Percentiles rank a stretch among this genome's conserved stretches.
These are phyloP conservation scores for Epizoanthus stellaris DNA, from an alignment of 92 coral and sea anemone species.

Conservation along the genomic window DNA sequence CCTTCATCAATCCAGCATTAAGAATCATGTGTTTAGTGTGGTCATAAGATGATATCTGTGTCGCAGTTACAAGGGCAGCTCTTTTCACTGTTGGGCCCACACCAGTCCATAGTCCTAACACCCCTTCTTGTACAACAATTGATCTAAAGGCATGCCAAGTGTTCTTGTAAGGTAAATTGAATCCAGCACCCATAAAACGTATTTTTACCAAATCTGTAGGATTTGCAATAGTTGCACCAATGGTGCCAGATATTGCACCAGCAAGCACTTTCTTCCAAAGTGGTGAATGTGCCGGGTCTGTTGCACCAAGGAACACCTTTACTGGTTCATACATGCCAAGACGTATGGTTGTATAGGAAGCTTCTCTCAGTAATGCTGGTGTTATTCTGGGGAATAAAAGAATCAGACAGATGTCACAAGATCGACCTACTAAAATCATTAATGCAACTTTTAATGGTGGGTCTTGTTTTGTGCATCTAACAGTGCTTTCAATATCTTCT, in stretches of 20 bases:
- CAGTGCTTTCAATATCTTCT: no score
- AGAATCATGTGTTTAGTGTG: constrained; percentile 85
- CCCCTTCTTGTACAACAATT: constrained; percentile 80
- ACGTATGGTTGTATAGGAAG: constrained; percentile 89
- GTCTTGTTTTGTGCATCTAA: no score
- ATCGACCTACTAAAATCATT: no score
- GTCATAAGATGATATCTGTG: constrained; percentile 94
- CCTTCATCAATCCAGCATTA: constrained; percentile 74
- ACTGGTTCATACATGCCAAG: constrained; percentile 97
- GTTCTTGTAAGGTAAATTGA: constrained; percentile 75
- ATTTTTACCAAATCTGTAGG: constrained; percentile 97
- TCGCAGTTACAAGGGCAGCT: constrained; percentile 88
- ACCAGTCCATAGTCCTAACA: constrained; percentile 94
- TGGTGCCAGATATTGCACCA: constrained; percentile 88
- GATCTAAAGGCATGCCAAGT: constrained; percentile 89
- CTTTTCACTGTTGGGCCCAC: constrained; percentile 94
- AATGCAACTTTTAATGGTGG: no score
- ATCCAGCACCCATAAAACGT: constrained; percentile 85
- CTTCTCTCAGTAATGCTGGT: constrained; percentile 94
- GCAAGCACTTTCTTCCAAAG: constrained; percentile 92
- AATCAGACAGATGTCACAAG: not conserved
- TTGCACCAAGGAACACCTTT: constrained; percentile 83
- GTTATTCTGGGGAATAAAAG: constrained; percentile 60
- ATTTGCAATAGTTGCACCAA: constrained; percentile 94
- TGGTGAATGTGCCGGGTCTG: constrained; percentile 84